Percentiles rank a stretch among this genome's conserved stretches.
These are phyloP conservation scores for Hyppa rectilinea DNA, from an alignment of 2,888 invertebrate species.

Conservation along the genomic window DNA sequence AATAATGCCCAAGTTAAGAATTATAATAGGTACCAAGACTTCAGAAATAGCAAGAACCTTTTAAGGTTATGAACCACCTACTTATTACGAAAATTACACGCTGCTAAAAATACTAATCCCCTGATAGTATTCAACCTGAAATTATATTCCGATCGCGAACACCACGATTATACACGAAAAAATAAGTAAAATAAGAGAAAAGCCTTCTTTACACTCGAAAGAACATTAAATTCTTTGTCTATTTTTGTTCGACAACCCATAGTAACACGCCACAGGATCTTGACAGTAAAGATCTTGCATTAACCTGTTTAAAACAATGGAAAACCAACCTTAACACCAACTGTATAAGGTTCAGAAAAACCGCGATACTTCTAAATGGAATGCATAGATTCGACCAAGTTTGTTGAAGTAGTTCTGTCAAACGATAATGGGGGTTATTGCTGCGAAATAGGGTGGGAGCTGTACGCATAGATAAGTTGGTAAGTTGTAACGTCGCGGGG, in stretches of 20 bases:
- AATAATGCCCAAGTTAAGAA: not conserved
- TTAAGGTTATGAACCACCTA: conserved; percentile 7
- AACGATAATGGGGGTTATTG: conserved; percentile 58
- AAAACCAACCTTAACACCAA: conserved; percentile 63
- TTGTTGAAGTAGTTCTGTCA: conserved; percentile 53
- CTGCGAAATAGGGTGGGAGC: conserved; percentile 59
- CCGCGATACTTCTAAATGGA: conserved; percentile 59
- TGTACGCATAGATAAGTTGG: conserved; percentile 56
- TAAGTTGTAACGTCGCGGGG: conserved; percentile 77
- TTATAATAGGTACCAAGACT: conserved; percentile 24
- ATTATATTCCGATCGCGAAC: conserved; percentile 70
- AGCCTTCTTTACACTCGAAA: conserved; percentile 80
- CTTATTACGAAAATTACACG: conserved; percentile 58
- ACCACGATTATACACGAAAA: conserved; percentile 71
- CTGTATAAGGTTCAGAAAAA: conserved; percentile 46
- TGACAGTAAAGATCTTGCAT: conserved; percentile 79
- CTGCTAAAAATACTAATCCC: conserved; percentile 49
- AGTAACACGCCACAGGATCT: conserved; percentile 82
- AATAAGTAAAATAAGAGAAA: conserved; percentile 69
- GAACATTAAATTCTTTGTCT: conserved; percentile 84
- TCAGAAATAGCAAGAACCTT: conserved; percentile 34
- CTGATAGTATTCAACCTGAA: conserved; percentile 51
- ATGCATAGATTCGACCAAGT: conserved; percentile 67
- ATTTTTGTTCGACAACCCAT: conserved; percentile 86
- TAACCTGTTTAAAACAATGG: conserved; percentile 60